Percentiles rank a stretch among this genome's conserved stretches.
Evolutionary conservation across 2,888 invertebrate genomes (phyloP).

Genomic region (Volucella inflata): DNA sequence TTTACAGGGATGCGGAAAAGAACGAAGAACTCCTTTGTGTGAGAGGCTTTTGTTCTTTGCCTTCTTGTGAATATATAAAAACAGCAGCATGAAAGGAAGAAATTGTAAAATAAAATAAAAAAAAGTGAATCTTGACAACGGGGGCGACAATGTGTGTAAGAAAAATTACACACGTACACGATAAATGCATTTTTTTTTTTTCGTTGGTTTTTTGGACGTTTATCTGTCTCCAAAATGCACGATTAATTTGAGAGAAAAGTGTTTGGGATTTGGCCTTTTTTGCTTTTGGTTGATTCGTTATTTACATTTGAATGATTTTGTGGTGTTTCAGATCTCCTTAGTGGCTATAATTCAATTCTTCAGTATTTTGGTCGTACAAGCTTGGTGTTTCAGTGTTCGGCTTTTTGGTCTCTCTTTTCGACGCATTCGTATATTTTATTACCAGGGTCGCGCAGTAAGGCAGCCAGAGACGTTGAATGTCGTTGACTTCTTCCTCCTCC

Average conservation of each 20-base stretch:
- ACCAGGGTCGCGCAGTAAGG: slow-evolving; percentile 56
- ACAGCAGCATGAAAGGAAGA: not conserved
- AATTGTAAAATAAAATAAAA: slow-evolving; percentile 29
- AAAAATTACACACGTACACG: slow-evolving; percentile 43
- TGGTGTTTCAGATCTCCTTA: slow-evolving; percentile 1
- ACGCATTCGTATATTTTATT: slow-evolving; percentile 29
- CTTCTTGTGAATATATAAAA: slow-evolving; percentile 48
- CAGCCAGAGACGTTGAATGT: slow-evolving; percentile 54
- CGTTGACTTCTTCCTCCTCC: slow-evolving; percentile 72
- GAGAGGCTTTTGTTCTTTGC: slow-evolving; percentile 52
- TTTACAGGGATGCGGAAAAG: slow-evolving; percentile 5
- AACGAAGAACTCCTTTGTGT: slow-evolving; percentile 59
- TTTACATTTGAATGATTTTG: slow-evolving; percentile 16
- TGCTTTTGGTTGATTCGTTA: not conserved
- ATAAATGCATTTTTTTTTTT: slow-evolving; percentile 30
- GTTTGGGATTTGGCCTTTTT: slow-evolving; percentile 5
- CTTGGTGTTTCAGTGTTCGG: slow-evolving; percentile 1
- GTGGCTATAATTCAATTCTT: not conserved
- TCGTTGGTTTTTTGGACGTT: slow-evolving; percentile 36
- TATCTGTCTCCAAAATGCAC: slow-evolving; percentile 13
- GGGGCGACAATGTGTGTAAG: slow-evolving; percentile 57
- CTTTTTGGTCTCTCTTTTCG: not conserved
- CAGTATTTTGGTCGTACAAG: no score
- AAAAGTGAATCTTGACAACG: slow-evolving; percentile 48
- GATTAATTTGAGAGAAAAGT: slow-evolving; percentile 27